These are phyloP conservation scores for Papilio elwesi DNA, from an alignment of 2,888 invertebrate species.

Conservation along the genomic window DNA sequence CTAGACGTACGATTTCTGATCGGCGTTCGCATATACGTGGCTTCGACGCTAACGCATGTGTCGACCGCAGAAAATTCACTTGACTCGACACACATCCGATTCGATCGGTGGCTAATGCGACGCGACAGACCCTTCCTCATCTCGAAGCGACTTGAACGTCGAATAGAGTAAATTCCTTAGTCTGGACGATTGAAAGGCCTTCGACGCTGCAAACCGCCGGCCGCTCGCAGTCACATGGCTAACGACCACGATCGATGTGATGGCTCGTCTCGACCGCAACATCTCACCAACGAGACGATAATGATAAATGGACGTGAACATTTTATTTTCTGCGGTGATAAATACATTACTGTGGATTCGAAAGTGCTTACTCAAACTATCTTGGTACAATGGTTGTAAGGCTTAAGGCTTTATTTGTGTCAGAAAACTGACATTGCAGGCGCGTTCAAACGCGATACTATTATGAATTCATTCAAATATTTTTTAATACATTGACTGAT, in stretches of 20 bases:
- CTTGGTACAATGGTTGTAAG: conserved; percentile 20
- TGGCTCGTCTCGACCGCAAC: conserved; percentile 75
- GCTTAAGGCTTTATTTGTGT: conserved; percentile 17
- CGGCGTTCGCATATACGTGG: conserved; percentile 76
- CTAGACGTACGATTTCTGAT: conserved; percentile 68
- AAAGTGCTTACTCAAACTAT: conserved; percentile 49
- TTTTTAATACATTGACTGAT: too few species aligned
- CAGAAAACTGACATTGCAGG: conserved; percentile 1
- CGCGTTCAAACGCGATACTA: neutral
- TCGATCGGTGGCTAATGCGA: conserved; percentile 70
- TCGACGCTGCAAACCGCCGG: conserved; percentile 62
- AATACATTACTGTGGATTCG: conserved; percentile 63
- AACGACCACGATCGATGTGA: conserved; percentile 76
- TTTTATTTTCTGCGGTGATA: conserved; percentile 70
- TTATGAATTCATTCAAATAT: neutral
- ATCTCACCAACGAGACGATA: conserved; percentile 78
- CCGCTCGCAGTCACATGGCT: conserved; percentile 60
- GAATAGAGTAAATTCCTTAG: conserved; percentile 56
- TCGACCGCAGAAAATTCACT: conserved; percentile 75
- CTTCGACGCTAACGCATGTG: conserved; percentile 67
- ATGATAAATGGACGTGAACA: conserved; percentile 65
- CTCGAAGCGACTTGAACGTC: conserved; percentile 60
- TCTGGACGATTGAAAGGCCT: conserved; percentile 59
- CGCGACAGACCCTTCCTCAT: conserved; percentile 71
- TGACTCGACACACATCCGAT: conserved; percentile 71